Percentiles rank a stretch among this genome's conserved stretches.
These are phyloP conservation scores for Dynastes tityus DNA, from an alignment of 2,888 invertebrate genomes.

Conservation along the genomic window DNA sequence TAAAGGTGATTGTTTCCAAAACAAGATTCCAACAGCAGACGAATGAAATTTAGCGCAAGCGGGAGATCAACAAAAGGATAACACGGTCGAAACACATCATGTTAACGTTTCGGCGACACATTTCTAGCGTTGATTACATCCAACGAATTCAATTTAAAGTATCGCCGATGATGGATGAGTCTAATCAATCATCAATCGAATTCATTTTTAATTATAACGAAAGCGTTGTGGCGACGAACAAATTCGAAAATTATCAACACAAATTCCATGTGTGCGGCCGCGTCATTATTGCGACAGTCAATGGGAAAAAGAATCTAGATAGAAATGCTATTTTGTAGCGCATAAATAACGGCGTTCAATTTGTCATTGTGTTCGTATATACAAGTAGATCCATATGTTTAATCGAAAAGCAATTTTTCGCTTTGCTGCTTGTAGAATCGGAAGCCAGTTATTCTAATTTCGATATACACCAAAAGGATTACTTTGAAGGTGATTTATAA, in stretches of 20 bases:
- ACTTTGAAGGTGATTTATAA: neutral
- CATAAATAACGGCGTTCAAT: slow-evolving; percentile 4
- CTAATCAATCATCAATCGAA: slow-evolving; percentile 39
- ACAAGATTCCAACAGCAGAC: slow-evolving; percentile 7
- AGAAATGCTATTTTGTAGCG: neutral
- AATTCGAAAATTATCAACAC: slow-evolving; percentile 35
- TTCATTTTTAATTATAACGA: slow-evolving; percentile 44
- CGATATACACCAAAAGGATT: neutral
- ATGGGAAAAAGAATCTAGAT: neutral
- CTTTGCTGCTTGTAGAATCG: neutral
- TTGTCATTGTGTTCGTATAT: neutral
- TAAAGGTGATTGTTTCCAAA: slow-evolving; percentile 3
- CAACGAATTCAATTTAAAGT: slow-evolving; percentile 38
- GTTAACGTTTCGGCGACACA: slow-evolving; percentile 20
- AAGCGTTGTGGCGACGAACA: slow-evolving; percentile 26
- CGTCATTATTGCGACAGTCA: slow-evolving; percentile 11
- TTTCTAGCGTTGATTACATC: slow-evolving; percentile 32
- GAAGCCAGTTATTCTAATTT: neutral
- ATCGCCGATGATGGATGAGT: slow-evolving; percentile 42
- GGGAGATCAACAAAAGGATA: slow-evolving; percentile 31
- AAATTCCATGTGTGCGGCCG: neutral
- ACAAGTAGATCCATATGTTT: slow-evolving; percentile 1
- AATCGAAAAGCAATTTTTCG: slow-evolving; percentile 3
- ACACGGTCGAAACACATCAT: neutral
- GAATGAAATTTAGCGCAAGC: slow-evolving; percentile 6